Evolutionary conservation across 1,140 invertebrate species (phyloP).

Genomic region (Periplaneta americana): DNA sequence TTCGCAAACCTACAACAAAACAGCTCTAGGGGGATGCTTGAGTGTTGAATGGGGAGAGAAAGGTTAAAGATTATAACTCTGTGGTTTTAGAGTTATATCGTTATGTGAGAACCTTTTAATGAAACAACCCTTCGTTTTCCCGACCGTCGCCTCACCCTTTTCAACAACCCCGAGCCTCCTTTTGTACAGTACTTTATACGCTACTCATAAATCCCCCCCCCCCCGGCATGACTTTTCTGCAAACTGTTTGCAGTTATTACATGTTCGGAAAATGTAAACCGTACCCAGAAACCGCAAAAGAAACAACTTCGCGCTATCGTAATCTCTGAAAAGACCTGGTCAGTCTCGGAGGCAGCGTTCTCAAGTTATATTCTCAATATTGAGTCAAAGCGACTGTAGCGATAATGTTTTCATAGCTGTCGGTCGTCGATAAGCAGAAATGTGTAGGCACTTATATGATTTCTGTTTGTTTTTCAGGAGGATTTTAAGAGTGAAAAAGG

Average conservation of each 20-base stretch:
- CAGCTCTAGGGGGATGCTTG: background rate
- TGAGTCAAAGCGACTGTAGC: too few relatives aligned
- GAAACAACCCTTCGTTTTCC: background rate
- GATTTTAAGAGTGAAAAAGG: too few relatives aligned
- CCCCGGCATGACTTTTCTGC: background rate
- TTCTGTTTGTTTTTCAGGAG: too few relatives aligned
- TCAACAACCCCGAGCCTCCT: background rate
- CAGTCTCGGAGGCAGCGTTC: too few relatives aligned
- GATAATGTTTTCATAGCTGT: too few relatives aligned
- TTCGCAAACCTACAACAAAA: background rate
- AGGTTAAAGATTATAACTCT: background rate
- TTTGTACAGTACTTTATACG: background rate
- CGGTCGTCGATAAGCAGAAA: too few relatives aligned
- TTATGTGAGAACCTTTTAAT: background rate
- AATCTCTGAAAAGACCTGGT: too few relatives aligned
- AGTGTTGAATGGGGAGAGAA: background rate
- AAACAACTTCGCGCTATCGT: too few relatives aligned
- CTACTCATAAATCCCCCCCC: background rate
- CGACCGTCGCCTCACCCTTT: background rate
- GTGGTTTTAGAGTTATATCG: background rate
- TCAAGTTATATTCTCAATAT: too few relatives aligned
- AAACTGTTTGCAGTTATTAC: background rate
- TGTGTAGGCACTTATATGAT: too few relatives aligned
- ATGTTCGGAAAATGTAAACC: background rate
- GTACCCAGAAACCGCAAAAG: background rate